These are phyloP conservation scores for Gopherus flavomarginatus DNA, from an alignment of 2,113 vertebrate genomes.

Conservation along the genomic window DNA sequence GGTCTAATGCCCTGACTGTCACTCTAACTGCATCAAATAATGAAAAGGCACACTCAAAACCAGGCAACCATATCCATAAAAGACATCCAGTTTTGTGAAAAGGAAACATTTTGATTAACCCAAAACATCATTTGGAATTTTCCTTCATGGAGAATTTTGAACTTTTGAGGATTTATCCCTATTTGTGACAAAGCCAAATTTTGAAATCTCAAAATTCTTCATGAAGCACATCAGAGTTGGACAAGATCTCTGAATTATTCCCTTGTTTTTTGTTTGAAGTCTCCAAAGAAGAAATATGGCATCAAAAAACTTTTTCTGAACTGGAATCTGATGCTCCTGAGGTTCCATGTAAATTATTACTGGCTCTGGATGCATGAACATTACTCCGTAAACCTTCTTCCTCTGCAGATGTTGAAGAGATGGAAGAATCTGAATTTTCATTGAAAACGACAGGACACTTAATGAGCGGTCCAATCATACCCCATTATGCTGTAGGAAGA, in stretches of 20 bases:
- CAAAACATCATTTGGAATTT: too few relatives aligned
- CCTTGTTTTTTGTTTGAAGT: background rate
- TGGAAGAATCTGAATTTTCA: background rate
- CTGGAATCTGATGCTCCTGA: background rate
- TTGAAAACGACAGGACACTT: slow-evolving; percentile 5
- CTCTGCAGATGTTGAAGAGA: background rate
- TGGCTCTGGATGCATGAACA: background rate
- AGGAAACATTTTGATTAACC: too few relatives aligned
- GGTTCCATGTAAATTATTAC: background rate
- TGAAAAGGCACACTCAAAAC: too few relatives aligned
- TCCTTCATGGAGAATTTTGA: too few relatives aligned
- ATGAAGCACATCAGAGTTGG: background rate
- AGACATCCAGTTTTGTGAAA: too few relatives aligned
- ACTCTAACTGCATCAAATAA: too few relatives aligned
- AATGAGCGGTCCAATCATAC: slow-evolving; percentile 62
- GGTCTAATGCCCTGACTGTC: too few relatives aligned
- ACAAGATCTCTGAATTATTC: background rate
- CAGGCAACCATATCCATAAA: too few relatives aligned
- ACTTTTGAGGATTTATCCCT: too few relatives aligned
- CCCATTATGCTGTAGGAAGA: slow-evolving; percentile 60
- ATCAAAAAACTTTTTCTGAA: background rate
- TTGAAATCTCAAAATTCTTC: too few relatives aligned
- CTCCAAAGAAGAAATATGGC: too few relatives aligned
- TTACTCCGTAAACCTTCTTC: background rate
- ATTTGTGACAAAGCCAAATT: too few relatives aligned